Percentiles rank a stretch among this genome's conserved stretches.
These are phyloP conservation scores for Macroglossus sobrinus DNA, from an alignment of 2,113 vertebrate species.

Conservation along the genomic window DNA sequence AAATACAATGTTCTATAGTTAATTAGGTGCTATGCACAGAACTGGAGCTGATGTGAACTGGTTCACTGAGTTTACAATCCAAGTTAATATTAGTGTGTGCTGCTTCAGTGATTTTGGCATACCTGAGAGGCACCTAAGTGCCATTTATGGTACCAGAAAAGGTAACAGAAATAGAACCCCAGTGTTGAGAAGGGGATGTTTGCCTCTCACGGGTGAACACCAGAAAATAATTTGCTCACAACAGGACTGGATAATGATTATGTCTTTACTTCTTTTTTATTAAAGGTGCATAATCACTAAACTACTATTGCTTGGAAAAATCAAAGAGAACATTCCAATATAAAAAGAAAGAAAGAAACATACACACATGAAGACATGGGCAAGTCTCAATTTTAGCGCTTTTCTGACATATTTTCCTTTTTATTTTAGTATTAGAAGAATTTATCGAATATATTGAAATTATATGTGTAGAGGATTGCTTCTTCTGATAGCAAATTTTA, in stretches of 20 bases:
- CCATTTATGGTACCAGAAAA: not conserved
- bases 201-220: not conserved
- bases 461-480: not conserved
- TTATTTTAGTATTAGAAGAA: not conserved
- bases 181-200: not conserved
- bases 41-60: not conserved
- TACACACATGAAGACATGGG: not conserved
- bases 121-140: not conserved
- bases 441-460: not conserved
- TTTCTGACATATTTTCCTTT: not conserved
- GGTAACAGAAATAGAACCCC: not conserved
- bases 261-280: not conserved
- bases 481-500: not conserved
- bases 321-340: not conserved
- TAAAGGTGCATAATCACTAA: not conserved
- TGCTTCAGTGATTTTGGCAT: not conserved
- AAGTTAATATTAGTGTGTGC: not conserved
- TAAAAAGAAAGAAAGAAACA: not conserved
- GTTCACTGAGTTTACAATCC: slow-evolving; percentile 19
- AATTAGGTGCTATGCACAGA: not conserved
- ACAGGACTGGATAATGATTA: not conserved
- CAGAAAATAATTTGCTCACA: not conserved
- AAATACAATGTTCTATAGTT: not conserved
- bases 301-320: not conserved
- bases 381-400: not conserved